These are phyloP conservation scores for Chalcosyrphus nemorum DNA, from an alignment of 2,888 invertebrate genomes.

Conservation along the genomic window DNA sequence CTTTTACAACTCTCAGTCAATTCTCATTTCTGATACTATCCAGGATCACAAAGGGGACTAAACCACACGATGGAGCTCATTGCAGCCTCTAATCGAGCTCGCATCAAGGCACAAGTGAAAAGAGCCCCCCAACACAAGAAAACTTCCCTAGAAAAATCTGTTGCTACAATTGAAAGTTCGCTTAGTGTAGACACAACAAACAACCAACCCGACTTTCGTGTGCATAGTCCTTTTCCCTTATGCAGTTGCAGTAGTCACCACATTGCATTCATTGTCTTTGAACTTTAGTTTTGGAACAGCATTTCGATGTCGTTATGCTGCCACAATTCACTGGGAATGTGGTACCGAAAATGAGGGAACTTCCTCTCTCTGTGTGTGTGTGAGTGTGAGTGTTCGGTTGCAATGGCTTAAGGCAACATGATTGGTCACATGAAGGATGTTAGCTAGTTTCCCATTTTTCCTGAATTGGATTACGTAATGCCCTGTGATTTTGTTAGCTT, in stretches of 20 bases:
- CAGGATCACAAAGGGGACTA: no score
- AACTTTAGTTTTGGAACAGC: conserved; percentile 18
- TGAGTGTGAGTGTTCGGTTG: neutral
- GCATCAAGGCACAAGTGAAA: no score
- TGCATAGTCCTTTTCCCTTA: no score
- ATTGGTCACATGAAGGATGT: conserved; percentile 40
- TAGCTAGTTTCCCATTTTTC: conserved; percentile 10
- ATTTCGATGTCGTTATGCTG: conserved; percentile 32
- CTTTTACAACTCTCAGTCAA: no score
- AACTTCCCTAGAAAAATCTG: neutral
- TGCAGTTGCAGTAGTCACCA: neutral
- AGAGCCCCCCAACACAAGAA: neutral
- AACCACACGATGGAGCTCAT: no score
- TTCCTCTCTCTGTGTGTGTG: neutral
- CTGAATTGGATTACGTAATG: conserved; percentile 51
- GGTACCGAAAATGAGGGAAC: neutral
- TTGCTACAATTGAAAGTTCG: neutral
- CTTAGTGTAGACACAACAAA: neutral
- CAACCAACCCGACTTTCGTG: no score
- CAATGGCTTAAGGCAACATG: conserved; percentile 1
- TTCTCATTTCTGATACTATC: no score
- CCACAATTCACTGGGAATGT: conserved; percentile 15
- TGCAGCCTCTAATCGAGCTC: no score
- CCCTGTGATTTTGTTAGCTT: conserved; percentile 44
- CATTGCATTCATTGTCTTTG: conserved; percentile 34